These are phyloP conservation scores for Andrena haemorrhoa DNA, from an alignment of 2,888 invertebrate species.

Conservation along the genomic window DNA sequence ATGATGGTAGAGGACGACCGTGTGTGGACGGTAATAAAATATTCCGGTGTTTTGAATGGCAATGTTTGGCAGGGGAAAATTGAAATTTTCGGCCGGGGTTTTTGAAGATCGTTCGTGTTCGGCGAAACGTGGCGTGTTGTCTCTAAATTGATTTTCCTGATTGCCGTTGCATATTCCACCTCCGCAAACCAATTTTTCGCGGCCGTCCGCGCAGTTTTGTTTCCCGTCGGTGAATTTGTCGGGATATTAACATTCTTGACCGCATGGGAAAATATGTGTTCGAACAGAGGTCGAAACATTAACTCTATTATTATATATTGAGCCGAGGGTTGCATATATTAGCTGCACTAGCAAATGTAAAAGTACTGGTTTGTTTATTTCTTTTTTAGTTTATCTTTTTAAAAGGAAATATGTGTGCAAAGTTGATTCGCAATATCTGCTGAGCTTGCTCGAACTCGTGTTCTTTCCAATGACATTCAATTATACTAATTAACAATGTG, in stretches of 20 bases:
- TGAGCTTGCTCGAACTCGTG: not conserved
- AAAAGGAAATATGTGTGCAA: not conserved
- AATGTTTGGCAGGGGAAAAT: constrained; percentile 5
- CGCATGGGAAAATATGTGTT: not conserved
- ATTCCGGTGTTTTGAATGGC: constrained; percentile 8
- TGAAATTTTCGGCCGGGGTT: constrained; percentile 11
- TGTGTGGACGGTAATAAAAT: not conserved
- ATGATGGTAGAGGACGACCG: not conserved
- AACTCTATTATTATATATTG: not conserved
- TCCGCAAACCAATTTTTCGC: constrained; percentile 5
- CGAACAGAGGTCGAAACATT: not conserved
- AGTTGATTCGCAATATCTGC: not conserved
- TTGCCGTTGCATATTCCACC: constrained; percentile 8
- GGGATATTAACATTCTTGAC: constrained; percentile 10
- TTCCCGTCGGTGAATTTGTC: not conserved
- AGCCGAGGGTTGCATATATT: no score
- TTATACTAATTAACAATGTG: constrained; percentile 20
- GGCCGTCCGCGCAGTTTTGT: not conserved
- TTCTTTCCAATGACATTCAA: not conserved
- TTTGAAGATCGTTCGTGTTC: constrained; percentile 18
- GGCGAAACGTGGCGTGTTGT: constrained; percentile 5
- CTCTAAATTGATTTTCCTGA: constrained; percentile 41
- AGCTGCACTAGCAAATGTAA: no score
- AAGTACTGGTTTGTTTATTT: no score
- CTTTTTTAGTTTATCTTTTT: not conserved